Evolutionary conservation across 2,797 vertebrate genomes (phyloP).

Genomic region (Netta rufina): DNA sequence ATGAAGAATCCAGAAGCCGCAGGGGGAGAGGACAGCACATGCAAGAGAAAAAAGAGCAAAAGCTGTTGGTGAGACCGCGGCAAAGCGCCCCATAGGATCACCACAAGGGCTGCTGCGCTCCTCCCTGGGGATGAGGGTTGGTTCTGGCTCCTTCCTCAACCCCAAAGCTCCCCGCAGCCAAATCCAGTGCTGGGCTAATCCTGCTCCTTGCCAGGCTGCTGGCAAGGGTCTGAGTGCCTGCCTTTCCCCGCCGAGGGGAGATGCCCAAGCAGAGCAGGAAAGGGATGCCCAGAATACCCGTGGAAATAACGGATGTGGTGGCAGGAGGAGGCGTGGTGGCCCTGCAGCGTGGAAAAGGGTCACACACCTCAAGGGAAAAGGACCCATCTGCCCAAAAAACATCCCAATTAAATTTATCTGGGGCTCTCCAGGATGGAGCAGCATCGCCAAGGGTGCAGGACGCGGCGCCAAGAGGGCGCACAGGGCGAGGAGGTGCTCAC

Average conservation of each 20-base stretch:
- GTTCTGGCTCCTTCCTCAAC: neutral
- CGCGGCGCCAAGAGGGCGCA: neutral
- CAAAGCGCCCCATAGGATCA: neutral
- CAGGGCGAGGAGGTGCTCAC: neutral
- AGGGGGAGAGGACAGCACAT: neutral
- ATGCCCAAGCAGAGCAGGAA: neutral
- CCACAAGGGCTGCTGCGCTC: neutral
- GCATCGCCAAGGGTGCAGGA: neutral
- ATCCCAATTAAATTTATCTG: neutral
- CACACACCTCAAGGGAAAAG: neutral
- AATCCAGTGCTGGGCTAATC: too few species aligned
- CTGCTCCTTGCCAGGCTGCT: neutral
- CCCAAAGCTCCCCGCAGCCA: neutral
- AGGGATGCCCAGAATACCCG: neutral
- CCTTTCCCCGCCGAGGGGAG: neutral
- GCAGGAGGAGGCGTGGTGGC: neutral
- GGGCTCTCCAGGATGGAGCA: neutral
- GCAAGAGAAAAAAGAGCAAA: neutral
- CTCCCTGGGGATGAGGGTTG: neutral
- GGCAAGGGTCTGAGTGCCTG: neutral
- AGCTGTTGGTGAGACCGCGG: neutral
- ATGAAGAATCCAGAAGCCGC: constrained; percentile 19
- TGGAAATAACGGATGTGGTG: rapidly evolving
- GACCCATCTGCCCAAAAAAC: neutral
- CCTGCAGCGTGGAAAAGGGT: neutral